These are phyloP conservation scores for Pygmarrhopalites habei DNA, from an alignment of 1,140 invertebrate genomes.

Conservation along the genomic window DNA sequence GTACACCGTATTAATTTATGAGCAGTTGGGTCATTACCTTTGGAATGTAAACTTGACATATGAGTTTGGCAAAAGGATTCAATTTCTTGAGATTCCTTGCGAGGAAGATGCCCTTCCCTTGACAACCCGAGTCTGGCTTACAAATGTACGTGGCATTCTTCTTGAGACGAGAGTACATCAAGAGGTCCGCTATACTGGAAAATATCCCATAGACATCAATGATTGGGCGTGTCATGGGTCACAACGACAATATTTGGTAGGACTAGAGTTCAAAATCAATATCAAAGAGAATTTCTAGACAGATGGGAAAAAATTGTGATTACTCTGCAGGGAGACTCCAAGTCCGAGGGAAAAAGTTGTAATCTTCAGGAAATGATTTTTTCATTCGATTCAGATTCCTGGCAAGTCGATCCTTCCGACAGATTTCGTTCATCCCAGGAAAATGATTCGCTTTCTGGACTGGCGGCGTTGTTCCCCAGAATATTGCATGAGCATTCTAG, in stretches of 20 bases:
- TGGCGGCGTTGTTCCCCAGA: slow-evolving; percentile 15
- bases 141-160: slow-evolving; percentile 75
- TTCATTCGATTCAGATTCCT: slow-evolving; percentile 78
- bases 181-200: slow-evolving; percentile 19
- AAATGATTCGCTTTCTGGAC: slow-evolving; percentile 80
- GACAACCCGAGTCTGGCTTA: slow-evolving; percentile 79
- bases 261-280: too few relatives aligned
- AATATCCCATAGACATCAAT: too few relatives aligned
- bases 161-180: slow-evolving; percentile 49
- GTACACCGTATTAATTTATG: too few relatives aligned
- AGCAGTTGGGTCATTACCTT: background rate
- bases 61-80: slow-evolving; percentile 66
- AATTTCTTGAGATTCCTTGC: slow-evolving; percentile 71
- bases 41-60: slow-evolving; percentile 71
- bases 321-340: slow-evolving; percentile 88
- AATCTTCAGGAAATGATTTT: slow-evolving; percentile 76
- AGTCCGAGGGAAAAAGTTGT: slow-evolving; percentile 86
- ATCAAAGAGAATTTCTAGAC: too few relatives aligned
- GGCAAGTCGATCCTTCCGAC: slow-evolving; percentile 75
- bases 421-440: slow-evolving; percentile 86
- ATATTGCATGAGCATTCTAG: slow-evolving; percentile 19
- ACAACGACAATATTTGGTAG: too few relatives aligned
- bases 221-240: too few relatives aligned
- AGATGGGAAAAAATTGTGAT: too few relatives aligned
- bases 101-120: slow-evolving; percentile 76